Evolutionary conservation across 2,888 invertebrate species (phyloP), one percentile per base, ranked within the genome.

Genomic region (Lagria hirta): DNA sequence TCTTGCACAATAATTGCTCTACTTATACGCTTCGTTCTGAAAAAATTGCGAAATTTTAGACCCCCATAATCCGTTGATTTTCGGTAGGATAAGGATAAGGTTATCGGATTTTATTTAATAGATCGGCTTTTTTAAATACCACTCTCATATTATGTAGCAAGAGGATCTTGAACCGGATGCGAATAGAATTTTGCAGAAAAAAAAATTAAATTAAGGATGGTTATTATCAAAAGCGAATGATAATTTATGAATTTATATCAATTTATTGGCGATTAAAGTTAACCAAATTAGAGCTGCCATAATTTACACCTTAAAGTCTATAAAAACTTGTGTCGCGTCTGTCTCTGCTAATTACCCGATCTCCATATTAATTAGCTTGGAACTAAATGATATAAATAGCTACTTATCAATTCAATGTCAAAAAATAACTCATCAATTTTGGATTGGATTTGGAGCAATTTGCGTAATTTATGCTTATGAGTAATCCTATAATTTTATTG

Each of bases 91-190:
- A 3, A 14, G 5, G 26, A 13, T 23, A 26, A 26, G 26, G 26
- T 26, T 26, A 7, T 7, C 22, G 5, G 26, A 3, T 26, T 26
- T 26, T 26, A 3, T 26, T 5, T 18, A 7, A 18, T 18, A 18
- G 20, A 18, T 18, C 7, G 20, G 5, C 27, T 27, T 14, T 8
- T 27, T 27, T 27, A 24, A 24, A 24, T 24, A 24, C 15, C 27
- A 11, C 15, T 27, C 16, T 15, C n/a, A 16, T 15, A 27, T 15
- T 24, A 12, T 24, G 24, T 27, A 27, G 11, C 26, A 26, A 13
- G 14, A 8, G 29, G 29, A 15, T 11, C 11, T 30, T 20, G 38
- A 38, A 23, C 38, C 38, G 38, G 38, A 38, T 38, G 27, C 8
- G 27, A 18, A 5, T 6, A 12, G 14, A 35, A 26, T 15, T 13